Evolutionary conservation across 2,888 invertebrate species (phyloP).

Genomic region (Muschampia plurimacula): DNA sequence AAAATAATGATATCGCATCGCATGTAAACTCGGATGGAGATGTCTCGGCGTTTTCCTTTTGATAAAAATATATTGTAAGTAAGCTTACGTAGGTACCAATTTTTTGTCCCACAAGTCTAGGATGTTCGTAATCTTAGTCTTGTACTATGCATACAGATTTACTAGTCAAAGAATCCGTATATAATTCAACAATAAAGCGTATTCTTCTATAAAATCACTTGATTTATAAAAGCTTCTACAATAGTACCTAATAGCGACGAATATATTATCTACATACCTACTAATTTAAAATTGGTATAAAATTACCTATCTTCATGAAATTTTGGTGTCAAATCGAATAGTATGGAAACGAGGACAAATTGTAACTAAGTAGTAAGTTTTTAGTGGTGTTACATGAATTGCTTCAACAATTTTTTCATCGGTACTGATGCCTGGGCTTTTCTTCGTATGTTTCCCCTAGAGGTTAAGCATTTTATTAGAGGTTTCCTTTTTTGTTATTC

Average conservation of each 20-base stretch:
- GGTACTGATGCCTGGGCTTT: not conserved
- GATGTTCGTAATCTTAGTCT: not conserved
- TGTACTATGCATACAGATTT: slow-evolving; percentile 12
- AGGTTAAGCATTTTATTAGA: not conserved
- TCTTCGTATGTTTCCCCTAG: not conserved
- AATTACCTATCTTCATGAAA: too few species aligned
- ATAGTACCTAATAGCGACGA: not conserved
- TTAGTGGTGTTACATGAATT: not conserved
- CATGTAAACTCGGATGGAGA: slow-evolving; percentile 42
- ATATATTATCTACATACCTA: too few species aligned
- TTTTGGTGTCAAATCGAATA: too few species aligned
- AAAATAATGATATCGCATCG: slow-evolving; percentile 66
- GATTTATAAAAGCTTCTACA: not conserved
- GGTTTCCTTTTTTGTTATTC: not conserved
- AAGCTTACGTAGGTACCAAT: not conserved
- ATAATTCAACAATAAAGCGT: not conserved
- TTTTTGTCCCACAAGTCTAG: not conserved
- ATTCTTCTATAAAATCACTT: not conserved
- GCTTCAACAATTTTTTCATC: not conserved
- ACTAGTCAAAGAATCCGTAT: not conserved
- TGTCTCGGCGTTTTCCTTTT: slow-evolving; percentile 41
- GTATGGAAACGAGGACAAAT: too few species aligned
- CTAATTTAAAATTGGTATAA: not conserved
- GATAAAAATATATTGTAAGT: slow-evolving; percentile 2
- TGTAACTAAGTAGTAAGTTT: too few species aligned